Conservation (phyloP, 2,113 vertebrate genomes). For the Cyphomyrus plagiostoma region DNA sequence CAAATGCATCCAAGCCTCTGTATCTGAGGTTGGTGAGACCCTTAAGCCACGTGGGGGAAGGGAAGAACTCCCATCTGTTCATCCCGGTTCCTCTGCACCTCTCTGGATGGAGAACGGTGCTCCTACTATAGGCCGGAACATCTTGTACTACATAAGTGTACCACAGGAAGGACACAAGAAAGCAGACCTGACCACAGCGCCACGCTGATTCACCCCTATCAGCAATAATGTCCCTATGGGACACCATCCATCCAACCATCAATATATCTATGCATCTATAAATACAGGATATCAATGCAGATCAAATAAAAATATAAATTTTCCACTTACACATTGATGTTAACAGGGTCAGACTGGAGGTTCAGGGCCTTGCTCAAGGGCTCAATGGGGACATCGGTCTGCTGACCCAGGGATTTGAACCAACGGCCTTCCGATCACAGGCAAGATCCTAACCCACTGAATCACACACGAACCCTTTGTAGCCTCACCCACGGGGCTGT, state of each 20-base stretch:
- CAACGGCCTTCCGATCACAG: neutral
- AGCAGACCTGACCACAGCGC: neutral
- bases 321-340: neutral
- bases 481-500: neutral
- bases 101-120: neutral
- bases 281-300: neutral
- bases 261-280: neutral
- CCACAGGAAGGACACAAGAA: neutral
- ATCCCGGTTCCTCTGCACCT: neutral
- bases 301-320: neutral
- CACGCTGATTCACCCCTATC: neutral
- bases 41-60: neutral
- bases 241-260: neutral
- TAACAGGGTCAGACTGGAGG: neutral
- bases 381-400: neutral
- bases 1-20: neutral
- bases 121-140: neutral
- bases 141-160: neutral
- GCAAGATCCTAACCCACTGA: neutral
- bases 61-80: neutral
- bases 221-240: neutral
- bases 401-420: neutral
- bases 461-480: neutral
- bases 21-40: neutral
- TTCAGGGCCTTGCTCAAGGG: neutral